phyloP scores from a whole-genome alignment of 2,888 invertebrate genomes.

The Dendrolimus pini region DNA sequence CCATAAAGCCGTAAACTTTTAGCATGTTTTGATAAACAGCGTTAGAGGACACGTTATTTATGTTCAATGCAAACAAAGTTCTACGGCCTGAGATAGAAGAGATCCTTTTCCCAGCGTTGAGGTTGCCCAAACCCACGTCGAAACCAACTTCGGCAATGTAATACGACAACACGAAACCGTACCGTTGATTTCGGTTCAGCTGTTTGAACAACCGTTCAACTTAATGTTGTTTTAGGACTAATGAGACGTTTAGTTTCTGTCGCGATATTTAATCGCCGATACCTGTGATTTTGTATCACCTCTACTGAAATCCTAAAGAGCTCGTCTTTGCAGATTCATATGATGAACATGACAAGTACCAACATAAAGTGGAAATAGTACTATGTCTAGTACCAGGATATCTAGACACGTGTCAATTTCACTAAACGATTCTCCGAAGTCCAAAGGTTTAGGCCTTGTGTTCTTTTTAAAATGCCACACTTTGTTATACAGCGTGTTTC shows the following conservation, averaged over 20 bases:
- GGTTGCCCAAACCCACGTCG: conserved; percentile 13
- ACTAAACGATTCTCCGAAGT: too few relatives aligned
- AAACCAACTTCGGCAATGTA: conserved; percentile 13
- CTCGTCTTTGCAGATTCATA: too few relatives aligned
- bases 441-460: too few relatives aligned
- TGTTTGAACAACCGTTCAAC: conserved; percentile 46
- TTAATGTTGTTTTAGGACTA: conserved; percentile 62
- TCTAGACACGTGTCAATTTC: too few relatives aligned
- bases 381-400: too few relatives aligned
- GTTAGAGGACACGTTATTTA: neutral
- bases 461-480: too few relatives aligned
- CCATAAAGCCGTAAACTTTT: conserved; percentile 1
- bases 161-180: conserved; percentile 1
- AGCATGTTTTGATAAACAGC: neutral
- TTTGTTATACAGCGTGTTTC: too few relatives aligned
- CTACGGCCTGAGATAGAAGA: conserved; percentile 5
- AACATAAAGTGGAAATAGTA: too few relatives aligned
- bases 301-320: too few relatives aligned
- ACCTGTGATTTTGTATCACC: conserved; percentile 17
- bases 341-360: too few relatives aligned
- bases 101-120: neutral
- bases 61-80: neutral
- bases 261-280: conserved; percentile 24
- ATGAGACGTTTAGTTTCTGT: conserved; percentile 47
- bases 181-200: conserved; percentile 30